Base-by-base conservation (phyloP, 1,140 invertebrate species). In the Coelopa frigida region DNA sequence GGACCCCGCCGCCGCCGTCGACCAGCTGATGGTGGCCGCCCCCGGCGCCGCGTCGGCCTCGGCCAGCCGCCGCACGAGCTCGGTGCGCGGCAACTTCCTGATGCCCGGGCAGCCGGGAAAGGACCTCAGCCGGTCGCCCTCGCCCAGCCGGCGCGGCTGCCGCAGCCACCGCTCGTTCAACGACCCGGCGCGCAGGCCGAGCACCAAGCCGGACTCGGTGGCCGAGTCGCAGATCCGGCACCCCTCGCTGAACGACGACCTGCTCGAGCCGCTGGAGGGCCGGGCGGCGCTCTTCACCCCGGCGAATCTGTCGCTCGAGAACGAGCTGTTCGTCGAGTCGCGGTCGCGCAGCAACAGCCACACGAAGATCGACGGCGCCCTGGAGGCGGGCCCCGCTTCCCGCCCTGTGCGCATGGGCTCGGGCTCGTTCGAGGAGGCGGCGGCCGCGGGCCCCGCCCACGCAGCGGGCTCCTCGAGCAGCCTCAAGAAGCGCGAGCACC, bases 141-240 rank as follows among this genome's bases (percentile, higher is more conserved):
- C 64, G 43, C 65, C 65, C 29, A 69, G 57, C 17, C 50, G 67
- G 0, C 54, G 67, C 0, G 64, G 61, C 20, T 66, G 64, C 44
- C 55, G 61, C 3, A 66, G 62, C 40, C 66, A 69, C 55, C 61
- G 66, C 22, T 68, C 63, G 4, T 68, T 69, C 44, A 63, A 69
- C 33, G 66, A 69, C 50, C 67, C 61, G 0, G 52, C 49, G 0
- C 41, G 61, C 0, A 36, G 64, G 18, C 60, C 60, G 5, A 64
- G 56, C 33, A 52, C 48, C 14, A 64, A 64, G 11, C 61, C 61
- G 0, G 66, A 67, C 4, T 59, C 59, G 3, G 53, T 63, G 17
- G 52, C 63, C 3, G 65, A 68, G 14, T 61, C 62, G 0, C 57
- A 64, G n/a, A 65, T 67, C 17, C 52, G 63, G 3, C 61, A 69